phyloP scores from a whole-genome alignment of 2,113 vertebrate species.

The Ochotona princeps region DNA sequence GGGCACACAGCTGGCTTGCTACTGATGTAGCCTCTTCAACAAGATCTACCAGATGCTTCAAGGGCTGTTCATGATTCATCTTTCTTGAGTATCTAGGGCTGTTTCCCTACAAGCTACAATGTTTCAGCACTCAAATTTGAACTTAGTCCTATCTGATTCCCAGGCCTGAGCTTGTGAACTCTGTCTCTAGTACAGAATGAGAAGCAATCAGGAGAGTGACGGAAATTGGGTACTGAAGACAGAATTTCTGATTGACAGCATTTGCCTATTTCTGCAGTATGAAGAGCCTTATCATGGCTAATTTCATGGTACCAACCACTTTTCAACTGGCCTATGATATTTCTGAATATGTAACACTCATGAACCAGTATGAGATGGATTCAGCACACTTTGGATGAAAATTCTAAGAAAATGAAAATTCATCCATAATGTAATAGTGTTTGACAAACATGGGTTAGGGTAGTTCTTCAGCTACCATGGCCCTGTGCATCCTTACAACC shows the following conservation, averaged over 20 bases:
- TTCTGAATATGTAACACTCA: constrained; percentile 3
- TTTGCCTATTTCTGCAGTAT: background rate
- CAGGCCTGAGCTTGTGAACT: background rate
- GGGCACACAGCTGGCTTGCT: background rate
- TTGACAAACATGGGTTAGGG: background rate
- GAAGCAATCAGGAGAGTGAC: background rate
- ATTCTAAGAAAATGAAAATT: background rate
- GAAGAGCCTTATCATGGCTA: background rate
- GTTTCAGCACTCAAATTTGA: background rate
- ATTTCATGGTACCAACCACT: background rate
- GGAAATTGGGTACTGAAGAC: background rate
- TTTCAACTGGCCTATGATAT: background rate
- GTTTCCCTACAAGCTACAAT: background rate
- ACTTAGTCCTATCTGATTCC: background rate
- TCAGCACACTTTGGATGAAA: background rate
- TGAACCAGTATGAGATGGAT: background rate
- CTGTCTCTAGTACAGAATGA: background rate
- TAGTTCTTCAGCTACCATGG: background rate
- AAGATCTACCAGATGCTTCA: background rate
- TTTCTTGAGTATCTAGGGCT: background rate
- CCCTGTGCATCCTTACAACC: background rate
- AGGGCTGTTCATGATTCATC: background rate
- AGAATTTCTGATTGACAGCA: background rate
- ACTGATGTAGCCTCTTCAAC: background rate
- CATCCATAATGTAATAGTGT: background rate